A percentile compares a stretch with the other conserved stretches of the same genome.
Evolutionary conservation across 2,113 vertebrate species (phyloP).

Genomic region (Sander vitreus): DNA sequence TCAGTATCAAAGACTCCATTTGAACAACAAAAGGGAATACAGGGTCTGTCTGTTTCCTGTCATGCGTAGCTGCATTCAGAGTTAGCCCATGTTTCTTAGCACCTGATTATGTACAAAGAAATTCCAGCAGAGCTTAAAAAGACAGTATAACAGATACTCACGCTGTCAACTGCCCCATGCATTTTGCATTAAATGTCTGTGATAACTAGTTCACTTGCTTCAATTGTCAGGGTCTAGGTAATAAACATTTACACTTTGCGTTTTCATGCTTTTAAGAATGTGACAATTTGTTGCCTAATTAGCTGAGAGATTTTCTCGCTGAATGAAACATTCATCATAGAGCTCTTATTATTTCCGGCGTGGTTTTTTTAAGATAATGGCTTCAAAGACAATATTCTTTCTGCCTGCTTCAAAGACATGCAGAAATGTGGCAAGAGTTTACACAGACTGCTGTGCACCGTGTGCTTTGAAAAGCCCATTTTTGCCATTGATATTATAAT

Average conservation of each 20-base stretch:
- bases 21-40: constrained; percentile 36
- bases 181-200: constrained; percentile 38
- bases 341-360: constrained; percentile 19
- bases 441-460: constrained; percentile 25
- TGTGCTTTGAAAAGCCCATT: constrained; percentile 39
- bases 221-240: constrained; percentile 20
- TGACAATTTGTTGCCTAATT: constrained; percentile 58
- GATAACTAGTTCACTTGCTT: constrained; percentile 31
- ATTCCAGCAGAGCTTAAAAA: constrained; percentile 15
- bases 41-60: constrained; percentile 15
- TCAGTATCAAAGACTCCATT: constrained; percentile 49
- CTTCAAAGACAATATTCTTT: constrained; percentile 38
- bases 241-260: constrained; percentile 38
- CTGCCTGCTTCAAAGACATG: constrained; percentile 20
- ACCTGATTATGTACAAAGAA: constrained; percentile 37
- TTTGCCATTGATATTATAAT: constrained; percentile 69
- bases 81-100: constrained; percentile 12
- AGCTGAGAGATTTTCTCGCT: constrained; percentile 20
- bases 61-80: constrained; percentile 26
- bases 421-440: constrained; percentile 12
- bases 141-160: neutral
- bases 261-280: constrained; percentile 46
- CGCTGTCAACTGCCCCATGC: constrained; percentile 3
- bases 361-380: constrained; percentile 31
- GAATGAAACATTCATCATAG: constrained; percentile 61